These are phyloP conservation scores for Catharus ustulatus DNA, from an alignment of 2,797 vertebrate species.

Conservation along the genomic window DNA sequence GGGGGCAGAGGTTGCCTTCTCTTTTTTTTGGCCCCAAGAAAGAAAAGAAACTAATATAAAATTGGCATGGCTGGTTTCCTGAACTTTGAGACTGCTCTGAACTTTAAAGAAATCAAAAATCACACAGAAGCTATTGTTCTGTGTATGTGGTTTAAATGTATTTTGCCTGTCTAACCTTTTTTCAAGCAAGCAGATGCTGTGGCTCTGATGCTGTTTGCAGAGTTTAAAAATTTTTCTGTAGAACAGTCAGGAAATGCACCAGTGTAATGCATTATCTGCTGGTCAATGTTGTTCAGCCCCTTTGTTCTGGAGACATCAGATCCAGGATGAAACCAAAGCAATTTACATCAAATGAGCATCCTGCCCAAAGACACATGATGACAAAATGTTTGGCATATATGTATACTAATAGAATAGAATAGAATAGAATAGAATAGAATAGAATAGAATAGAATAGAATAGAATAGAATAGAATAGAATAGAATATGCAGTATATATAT, in stretches of 20 bases:
- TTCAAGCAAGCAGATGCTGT: not conserved
- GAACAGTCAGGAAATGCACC: not conserved
- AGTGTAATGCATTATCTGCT: not conserved
- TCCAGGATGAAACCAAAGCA: not conserved
- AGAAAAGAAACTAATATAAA: not conserved
- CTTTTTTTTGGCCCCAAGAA: not conserved
- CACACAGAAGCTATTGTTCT: not conserved
- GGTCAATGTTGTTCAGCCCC: not conserved
- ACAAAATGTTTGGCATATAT: not conserved
- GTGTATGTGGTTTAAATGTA: not conserved
- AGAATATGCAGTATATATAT: not conserved
- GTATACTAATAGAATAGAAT: not conserved
- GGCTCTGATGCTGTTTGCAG: not conserved
- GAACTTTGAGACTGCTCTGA: not conserved
- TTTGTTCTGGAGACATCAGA: not conserved
- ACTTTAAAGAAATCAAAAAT: not conserved
- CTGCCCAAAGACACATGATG: not conserved
- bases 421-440: no score
- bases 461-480: no score
- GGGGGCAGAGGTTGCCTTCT: rapidly evolving
- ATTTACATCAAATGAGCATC: not conserved
- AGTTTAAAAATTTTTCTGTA: not conserved
- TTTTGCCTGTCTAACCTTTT: not conserved
- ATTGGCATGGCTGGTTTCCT: not conserved
- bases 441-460: no score